Percentiles rank a stretch among this genome's conserved stretches.
Evolutionary conservation across 2,113 vertebrate genomes (phyloP).

Genomic region (Triplophysa rosa): DNA sequence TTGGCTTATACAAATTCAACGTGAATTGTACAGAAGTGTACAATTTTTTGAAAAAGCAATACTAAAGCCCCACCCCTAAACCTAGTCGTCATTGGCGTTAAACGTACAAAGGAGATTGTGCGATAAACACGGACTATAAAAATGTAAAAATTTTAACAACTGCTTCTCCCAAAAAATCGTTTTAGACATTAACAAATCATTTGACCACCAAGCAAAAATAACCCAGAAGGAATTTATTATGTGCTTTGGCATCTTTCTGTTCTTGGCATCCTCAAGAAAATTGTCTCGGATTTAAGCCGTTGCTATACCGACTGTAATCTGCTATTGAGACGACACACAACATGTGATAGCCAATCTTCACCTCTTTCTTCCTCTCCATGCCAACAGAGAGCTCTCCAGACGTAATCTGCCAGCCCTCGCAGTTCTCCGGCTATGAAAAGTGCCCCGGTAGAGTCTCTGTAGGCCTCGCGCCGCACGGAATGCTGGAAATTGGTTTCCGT

Average conservation of each 20-base stretch:
- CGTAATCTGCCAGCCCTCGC: conserved; percentile 26
- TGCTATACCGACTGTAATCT: conserved; percentile 65
- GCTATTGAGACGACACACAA: conserved; percentile 57
- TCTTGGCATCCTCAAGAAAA: conserved; percentile 38
- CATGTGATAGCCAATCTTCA: conserved; percentile 63
- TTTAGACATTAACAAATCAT: background rate
- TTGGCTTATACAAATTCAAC: too few relatives aligned
- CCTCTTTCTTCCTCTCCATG: conserved; percentile 62
- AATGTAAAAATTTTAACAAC: too few relatives aligned
- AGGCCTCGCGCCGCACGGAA: conserved; percentile 21
- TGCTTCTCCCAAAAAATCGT: background rate
- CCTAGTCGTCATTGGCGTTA: too few relatives aligned
- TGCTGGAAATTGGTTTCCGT: conserved; percentile 73
- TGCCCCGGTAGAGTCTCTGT: conserved; percentile 24
- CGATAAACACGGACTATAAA: too few relatives aligned
- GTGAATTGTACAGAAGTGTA: too few relatives aligned
- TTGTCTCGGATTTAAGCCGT: conserved; percentile 55
- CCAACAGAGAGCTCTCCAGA: conserved; percentile 50
- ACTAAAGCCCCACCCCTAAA: too few relatives aligned
- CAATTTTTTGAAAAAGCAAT: too few relatives aligned
- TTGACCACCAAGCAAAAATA: background rate
- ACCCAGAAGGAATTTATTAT: conserved; percentile 13
- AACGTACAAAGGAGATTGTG: too few relatives aligned
- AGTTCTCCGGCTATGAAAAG: background rate
- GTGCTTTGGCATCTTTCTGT: conserved; percentile 39